Conservation (phyloP, 2,113 vertebrate species). For the Rhegmatorhina hoffmannsi region DNA sequence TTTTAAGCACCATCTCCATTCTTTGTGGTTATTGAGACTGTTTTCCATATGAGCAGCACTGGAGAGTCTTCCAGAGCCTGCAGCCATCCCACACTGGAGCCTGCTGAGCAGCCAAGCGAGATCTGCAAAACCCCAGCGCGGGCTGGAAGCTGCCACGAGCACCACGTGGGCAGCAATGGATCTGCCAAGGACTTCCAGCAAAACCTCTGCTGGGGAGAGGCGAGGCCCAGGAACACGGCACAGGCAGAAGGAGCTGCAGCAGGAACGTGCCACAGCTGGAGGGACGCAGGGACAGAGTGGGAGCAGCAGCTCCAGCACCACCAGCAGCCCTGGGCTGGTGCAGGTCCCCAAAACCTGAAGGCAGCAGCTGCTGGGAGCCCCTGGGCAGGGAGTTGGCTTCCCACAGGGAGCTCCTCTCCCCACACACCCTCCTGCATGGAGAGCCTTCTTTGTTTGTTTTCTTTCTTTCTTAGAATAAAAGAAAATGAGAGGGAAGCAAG, state of each 20-base stretch:
- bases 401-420: not conserved
- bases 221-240: accelerated
- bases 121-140: not conserved
- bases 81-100: not conserved
- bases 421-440: accelerated
- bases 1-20: not conserved
- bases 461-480: not conserved
- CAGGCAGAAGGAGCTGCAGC: not conserved
- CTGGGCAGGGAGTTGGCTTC: not conserved
- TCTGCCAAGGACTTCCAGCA: accelerated
- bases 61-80: conserved; percentile 10
- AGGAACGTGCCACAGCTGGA: accelerated
- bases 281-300: accelerated
- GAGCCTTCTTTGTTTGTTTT: not conserved
- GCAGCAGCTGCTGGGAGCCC: not conserved
- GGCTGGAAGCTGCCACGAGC: not conserved
- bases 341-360: not conserved
- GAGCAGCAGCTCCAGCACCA: not conserved
- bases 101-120: conserved; percentile 3
- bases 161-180: not conserved
- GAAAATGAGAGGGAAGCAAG: not conserved
- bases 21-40: not conserved
- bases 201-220: accelerated
- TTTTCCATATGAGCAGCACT: conserved; percentile 26
- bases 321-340: accelerated